A percentile compares a stretch with the other conserved stretches of the same genome.
These are phyloP conservation scores for Spodoptera littoralis DNA, from an alignment of 2,888 invertebrate genomes.

Conservation along the genomic window DNA sequence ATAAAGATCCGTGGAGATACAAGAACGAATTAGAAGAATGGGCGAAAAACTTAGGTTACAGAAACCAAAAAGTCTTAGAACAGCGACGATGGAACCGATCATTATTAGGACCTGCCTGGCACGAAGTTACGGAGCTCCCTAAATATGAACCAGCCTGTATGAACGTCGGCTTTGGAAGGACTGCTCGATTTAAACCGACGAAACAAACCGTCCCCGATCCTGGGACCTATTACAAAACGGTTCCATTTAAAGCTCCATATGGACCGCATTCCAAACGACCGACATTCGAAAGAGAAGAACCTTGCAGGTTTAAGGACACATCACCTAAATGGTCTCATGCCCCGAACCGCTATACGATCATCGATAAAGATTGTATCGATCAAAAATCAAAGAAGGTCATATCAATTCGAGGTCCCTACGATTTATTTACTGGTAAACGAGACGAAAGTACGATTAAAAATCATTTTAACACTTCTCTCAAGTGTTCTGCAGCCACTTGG, in stretches of 20 bases:
- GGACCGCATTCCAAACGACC: constrained; percentile 76
- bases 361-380: constrained; percentile 76
- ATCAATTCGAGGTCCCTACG: constrained; percentile 80
- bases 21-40: constrained; percentile 81
- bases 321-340: constrained; percentile 75
- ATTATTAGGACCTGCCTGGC: constrained; percentile 79
- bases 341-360: constrained; percentile 76
- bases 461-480: constrained; percentile 78
- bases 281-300: constrained; percentile 76
- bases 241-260: constrained; percentile 73
- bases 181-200: constrained; percentile 60
- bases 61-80: constrained; percentile 75
- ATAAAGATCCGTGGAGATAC: constrained; percentile 78
- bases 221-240: constrained; percentile 74
- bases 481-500: constrained; percentile 75
- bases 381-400: constrained; percentile 76
- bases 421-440: constrained; percentile 85
- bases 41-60: constrained; percentile 79
- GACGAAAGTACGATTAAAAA: constrained; percentile 86
- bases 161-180: constrained; percentile 78
- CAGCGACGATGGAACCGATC: constrained; percentile 67
- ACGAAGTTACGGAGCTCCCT: constrained; percentile 56
- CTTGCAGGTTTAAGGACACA: constrained; percentile 76
- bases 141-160: constrained; percentile 70
- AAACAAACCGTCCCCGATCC: constrained; percentile 71